Percentiles rank a stretch among this genome's conserved stretches.
Conservation (phyloP, 2,113 vertebrate species). For the Hypanus sabinus region DNA sequence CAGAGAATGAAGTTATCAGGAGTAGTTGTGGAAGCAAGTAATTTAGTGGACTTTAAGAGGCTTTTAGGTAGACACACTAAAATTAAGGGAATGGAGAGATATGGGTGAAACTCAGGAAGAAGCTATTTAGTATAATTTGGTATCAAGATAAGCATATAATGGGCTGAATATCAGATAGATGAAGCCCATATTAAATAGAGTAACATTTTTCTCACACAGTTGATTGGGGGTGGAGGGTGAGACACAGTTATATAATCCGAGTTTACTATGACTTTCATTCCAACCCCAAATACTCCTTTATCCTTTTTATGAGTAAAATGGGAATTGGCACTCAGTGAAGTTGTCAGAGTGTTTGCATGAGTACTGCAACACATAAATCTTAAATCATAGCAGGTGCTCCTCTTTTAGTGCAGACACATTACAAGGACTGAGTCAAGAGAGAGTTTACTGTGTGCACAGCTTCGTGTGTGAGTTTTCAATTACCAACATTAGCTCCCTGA, state of each 20-base stretch:
- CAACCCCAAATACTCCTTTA: background rate
- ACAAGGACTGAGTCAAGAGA: background rate
- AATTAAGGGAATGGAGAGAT: too few relatives aligned
- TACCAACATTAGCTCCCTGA: background rate
- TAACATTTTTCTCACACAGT: background rate
- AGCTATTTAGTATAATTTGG: too few relatives aligned
- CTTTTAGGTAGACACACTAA: too few relatives aligned
- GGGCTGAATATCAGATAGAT: background rate
- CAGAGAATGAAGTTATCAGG: too few relatives aligned
- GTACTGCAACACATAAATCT: background rate
- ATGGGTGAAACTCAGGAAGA: too few relatives aligned
- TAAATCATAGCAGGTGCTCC: background rate
- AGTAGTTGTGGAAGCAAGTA: too few relatives aligned
- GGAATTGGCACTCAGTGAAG: background rate
- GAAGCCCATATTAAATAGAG: background rate
- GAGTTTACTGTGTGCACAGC: background rate
- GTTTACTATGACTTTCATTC: background rate
- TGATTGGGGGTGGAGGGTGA: background rate
- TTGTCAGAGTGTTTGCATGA: background rate
- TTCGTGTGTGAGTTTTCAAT: background rate
- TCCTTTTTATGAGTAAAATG: background rate
- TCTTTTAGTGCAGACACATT: background rate
- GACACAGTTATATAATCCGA: background rate
- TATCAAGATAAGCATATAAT: too few relatives aligned
- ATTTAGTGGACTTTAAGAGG: too few relatives aligned